Evolutionary conservation across 2,797 vertebrate species (phyloP).

Genomic region (Hippopotamyrus pictus): DNA sequence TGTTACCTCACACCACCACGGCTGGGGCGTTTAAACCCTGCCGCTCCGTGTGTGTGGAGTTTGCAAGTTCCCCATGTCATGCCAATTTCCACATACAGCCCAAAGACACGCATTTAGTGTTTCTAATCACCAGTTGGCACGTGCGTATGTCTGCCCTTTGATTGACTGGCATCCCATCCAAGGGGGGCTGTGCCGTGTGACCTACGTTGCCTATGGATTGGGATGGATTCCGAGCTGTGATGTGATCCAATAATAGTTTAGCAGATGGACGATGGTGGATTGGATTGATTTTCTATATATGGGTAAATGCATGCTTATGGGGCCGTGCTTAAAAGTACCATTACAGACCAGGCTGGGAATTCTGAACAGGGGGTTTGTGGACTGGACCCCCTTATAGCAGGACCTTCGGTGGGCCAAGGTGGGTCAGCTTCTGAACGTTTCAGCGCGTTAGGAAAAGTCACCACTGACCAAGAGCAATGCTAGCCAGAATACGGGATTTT

Average conservation of each 20-base stretch:
- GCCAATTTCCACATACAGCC: neutral
- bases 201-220: neutral
- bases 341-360: neutral
- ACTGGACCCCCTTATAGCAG: neutral
- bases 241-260: neutral
- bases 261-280: neutral
- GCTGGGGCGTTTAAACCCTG: neutral
- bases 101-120: neutral
- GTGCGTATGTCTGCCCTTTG: neutral
- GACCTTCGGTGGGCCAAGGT: neutral
- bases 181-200: neutral
- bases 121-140: neutral
- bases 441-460: neutral
- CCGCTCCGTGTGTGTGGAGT: neutral
- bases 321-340: neutral
- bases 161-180: neutral
- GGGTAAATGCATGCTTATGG: neutral
- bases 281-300: slow-evolving; percentile 5
- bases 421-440: neutral
- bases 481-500: neutral
- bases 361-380: neutral
- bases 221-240: neutral
- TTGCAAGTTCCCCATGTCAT: neutral
- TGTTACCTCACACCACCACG: neutral
- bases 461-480: neutral